Conservation (phyloP, 2,888 invertebrate species). For the Aphidius colemani region DNA sequence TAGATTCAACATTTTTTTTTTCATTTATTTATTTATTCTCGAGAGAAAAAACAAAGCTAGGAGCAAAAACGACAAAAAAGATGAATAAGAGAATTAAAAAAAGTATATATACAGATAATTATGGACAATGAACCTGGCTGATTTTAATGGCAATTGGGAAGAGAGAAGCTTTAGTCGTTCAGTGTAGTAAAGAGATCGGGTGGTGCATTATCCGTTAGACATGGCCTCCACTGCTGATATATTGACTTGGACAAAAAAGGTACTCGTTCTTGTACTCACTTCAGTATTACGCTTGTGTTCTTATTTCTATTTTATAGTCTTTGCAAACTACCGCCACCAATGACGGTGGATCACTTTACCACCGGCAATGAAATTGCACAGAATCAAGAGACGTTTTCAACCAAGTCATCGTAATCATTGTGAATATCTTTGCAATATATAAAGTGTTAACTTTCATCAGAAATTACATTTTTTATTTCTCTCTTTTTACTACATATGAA, state of each 20-base stretch:
- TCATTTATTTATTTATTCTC: too few relatives aligned
- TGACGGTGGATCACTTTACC: conserved; percentile 6
- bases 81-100: too few relatives aligned
- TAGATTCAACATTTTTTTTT: too few relatives aligned
- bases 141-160: conserved; percentile 17
- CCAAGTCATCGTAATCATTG: conserved; percentile 7
- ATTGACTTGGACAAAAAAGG: conserved; percentile 55
- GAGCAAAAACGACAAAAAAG: too few relatives aligned
- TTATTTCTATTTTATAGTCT: background rate
- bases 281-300: conserved; percentile 39
- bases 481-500: background rate
- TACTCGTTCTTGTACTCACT: conserved; percentile 47
- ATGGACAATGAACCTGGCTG: conserved; percentile 20
- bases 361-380: conserved; percentile 1
- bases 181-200: conserved; percentile 39
- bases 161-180: conserved; percentile 11
- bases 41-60: too few relatives aligned
- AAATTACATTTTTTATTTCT: background rate
- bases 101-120: conserved; percentile 10
- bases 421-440: background rate
- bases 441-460: background rate
- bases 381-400: conserved; percentile 15
- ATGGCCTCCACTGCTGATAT: conserved; percentile 57
- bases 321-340: background rate
- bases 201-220: conserved; percentile 57